Conservation (phyloP, 2,888 invertebrate species). For the Atherix ibis region DNA sequence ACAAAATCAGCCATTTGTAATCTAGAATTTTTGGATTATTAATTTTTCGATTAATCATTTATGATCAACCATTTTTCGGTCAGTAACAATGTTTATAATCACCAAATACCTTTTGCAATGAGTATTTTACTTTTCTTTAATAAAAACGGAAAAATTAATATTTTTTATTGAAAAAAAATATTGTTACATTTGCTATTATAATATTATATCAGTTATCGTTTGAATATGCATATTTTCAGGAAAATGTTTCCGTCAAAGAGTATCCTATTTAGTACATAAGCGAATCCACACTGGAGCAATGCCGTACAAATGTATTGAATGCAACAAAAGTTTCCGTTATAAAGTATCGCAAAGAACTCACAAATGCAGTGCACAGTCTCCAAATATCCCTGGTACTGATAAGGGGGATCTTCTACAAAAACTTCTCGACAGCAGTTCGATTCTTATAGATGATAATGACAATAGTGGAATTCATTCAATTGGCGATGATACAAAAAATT, state of each 20-base stretch:
- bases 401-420: conserved; percentile 36
- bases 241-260: conserved; percentile 72
- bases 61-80: too few relatives aligned
- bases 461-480: conserved; percentile 9
- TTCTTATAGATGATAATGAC: conserved; percentile 14
- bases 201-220: too few relatives aligned
- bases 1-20: too few relatives aligned
- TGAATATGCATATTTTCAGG: too few relatives aligned
- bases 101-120: too few relatives aligned
- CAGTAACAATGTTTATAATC: too few relatives aligned
- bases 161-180: too few relatives aligned
- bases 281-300: conserved; percentile 51
- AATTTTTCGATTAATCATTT: too few relatives aligned
- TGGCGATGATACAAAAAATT: background rate
- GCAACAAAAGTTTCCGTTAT: conserved; percentile 67
- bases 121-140: too few relatives aligned
- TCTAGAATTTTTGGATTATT: too few relatives aligned
- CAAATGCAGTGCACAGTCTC: conserved; percentile 52
- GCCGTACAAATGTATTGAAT: conserved; percentile 71
- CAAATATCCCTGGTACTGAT: conserved; percentile 39
- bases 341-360: conserved; percentile 75
- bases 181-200: too few relatives aligned
- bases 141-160: too few relatives aligned
- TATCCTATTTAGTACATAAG: conserved; percentile 70
- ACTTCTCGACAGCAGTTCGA: conserved; percentile 31